Evolutionary conservation across 2,888 invertebrate genomes (phyloP), one percentile per base, ranked within the genome.

Genomic region (Nemoura dubitans): DNA sequence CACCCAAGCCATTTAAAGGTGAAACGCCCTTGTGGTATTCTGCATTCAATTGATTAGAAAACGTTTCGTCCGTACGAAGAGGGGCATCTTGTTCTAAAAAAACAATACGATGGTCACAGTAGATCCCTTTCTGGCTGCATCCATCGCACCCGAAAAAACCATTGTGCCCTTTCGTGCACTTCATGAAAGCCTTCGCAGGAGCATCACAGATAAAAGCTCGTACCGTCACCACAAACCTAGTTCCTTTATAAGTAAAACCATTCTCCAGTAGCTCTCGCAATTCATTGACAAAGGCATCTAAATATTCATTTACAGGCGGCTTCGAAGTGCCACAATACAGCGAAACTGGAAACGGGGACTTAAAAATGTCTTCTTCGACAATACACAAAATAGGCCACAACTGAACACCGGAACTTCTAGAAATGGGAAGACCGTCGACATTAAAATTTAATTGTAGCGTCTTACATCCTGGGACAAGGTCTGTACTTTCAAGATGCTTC

Each of bases 321-420:
- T 89, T 30, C 86, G 87, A 86, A 85, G 88, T 14, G 89, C 89
- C 36, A 89, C 86, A 84, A 83, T 84, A 87, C 89, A 88, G 26
- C 89, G 89, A n/a, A 88, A 25, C 28, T 88, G 88, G 30, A 89
- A 87, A 86, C 88, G 88, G 42, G 89, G 88, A 76, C 89, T 88
- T 85, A 86, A 80, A 86, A 89, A 89, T 16, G 85, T 85, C 87
- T 87, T 88, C 83, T 86, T 83, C 29, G 43, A 78, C 14, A 86
- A 86, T 84, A 88, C 87, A 87, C 89, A 88, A 29, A 25, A 87
- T 88, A 30, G 87, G 88, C 86, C 87, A 87, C 36, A 87, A 86
- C 14, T 86, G 85, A 25, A n/a, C 85, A 43, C 85, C 85, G n/a
- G 85, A 87, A 30, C 86, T 88, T 84, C 87, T 87, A 81, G 83